Conservation (phyloP, 2,888 invertebrate species). For the Mongoloraphidia duomilia region DNA sequence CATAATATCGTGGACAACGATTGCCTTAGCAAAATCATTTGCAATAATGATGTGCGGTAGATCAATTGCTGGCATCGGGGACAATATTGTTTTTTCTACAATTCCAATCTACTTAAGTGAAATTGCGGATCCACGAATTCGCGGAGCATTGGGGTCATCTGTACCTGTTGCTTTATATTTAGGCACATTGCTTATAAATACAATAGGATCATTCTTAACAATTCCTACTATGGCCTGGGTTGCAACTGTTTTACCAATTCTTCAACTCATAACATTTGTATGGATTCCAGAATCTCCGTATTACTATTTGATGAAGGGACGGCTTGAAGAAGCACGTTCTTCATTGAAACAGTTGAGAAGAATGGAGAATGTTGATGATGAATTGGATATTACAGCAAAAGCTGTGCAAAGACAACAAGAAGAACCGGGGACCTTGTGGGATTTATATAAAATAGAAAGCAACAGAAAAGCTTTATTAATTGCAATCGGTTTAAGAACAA, state of each 20-base stretch:
- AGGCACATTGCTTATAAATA: constrained; percentile 8
- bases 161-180: constrained; percentile 9
- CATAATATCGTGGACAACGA: constrained; percentile 46
- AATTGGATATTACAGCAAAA: constrained; percentile 1
- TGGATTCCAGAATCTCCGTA: constrained; percentile 16
- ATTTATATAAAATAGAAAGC: constrained; percentile 2
- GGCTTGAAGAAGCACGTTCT: background rate
- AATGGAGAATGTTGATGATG: background rate
- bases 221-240: constrained; percentile 8
- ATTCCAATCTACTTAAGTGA: constrained; percentile 15
- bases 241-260: constrained; percentile 11
- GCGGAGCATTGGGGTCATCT: constrained; percentile 12
- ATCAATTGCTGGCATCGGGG: constrained; percentile 14
- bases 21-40: constrained; percentile 41
- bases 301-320: constrained; percentile 9
- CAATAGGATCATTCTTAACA: constrained; percentile 12
- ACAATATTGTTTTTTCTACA: constrained; percentile 11
- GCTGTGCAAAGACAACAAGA: constrained; percentile 4
- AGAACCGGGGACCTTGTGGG: constrained; percentile 2
- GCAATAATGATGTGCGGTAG: constrained; percentile 36
- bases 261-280: constrained; percentile 9
- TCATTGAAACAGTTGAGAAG: constrained; percentile 4
- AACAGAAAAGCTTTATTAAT: constrained; percentile 6
- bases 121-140: constrained; percentile 13
- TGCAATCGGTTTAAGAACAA: constrained; percentile 2